Conservation (phyloP, 2,113 vertebrate species). For the Ceyx melanurus region DNA sequence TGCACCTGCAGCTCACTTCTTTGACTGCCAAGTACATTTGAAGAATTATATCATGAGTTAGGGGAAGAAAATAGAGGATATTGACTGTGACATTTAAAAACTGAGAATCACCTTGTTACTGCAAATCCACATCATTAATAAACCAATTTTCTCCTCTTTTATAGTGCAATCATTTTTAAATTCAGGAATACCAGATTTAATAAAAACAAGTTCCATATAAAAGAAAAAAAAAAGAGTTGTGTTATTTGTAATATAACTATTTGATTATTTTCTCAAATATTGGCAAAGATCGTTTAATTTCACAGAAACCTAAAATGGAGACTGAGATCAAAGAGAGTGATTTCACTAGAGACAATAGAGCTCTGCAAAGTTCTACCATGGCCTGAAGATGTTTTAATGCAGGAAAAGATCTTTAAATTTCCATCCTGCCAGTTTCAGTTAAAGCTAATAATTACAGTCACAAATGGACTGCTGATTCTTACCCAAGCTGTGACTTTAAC, state of each 20-base stretch:
- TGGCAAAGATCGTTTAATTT: conserved; percentile 26
- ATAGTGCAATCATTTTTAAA: background rate
- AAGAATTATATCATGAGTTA: background rate
- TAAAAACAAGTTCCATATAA: background rate
- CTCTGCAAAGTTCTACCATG: background rate
- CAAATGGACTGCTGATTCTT: conserved; percentile 34
- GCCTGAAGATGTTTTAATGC: conserved; percentile 53
- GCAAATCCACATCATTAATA: background rate
- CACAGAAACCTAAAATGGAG: background rate
- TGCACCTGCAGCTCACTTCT: background rate
- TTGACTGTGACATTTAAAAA: background rate
- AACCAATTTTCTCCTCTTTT: background rate
- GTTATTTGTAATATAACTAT: background rate
- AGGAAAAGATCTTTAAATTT: background rate
- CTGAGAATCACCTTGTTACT: background rate
- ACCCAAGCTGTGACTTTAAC: conserved; percentile 40
- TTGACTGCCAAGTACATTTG: background rate
- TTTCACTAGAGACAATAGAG: conserved; percentile 31
- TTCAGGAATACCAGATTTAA: background rate
- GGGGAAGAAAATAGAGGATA: background rate
- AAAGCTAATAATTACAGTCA: conserved; percentile 55
- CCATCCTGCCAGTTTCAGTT: conserved; percentile 44
- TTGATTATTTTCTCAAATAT: background rate
- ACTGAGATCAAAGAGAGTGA: conserved; percentile 25
- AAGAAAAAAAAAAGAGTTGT: background rate